phyloP scores from a whole-genome alignment of 37 sponge, comb jelly and placozoan species.

The Dysidea cf. avara region DNA sequence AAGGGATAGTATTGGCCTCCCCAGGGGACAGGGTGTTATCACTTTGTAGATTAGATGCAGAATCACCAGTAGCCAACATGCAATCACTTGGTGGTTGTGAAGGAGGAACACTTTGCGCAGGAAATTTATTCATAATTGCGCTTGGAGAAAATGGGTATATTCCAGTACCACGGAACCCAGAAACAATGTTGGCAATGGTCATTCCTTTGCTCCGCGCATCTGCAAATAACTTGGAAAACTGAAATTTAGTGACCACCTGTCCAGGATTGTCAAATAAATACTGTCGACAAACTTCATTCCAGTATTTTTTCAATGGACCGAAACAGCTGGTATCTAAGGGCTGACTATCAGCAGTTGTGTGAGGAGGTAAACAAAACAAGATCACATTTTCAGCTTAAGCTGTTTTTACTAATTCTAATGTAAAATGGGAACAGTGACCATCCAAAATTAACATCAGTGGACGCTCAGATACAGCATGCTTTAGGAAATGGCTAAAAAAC shows the following conservation, averaged over 20 bases:
- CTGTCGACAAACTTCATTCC: constrained; percentile 18
- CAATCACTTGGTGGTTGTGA: not conserved
- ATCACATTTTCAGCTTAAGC: constrained; percentile 14
- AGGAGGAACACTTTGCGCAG: too few relatives aligned
- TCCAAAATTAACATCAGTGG: constrained; percentile 33
- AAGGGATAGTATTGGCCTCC: too few relatives aligned
- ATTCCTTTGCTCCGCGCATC: too few relatives aligned
- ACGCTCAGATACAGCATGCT: constrained; percentile 12
- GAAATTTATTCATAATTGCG: too few relatives aligned
- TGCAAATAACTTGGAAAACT: not conserved
- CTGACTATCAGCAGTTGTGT: constrained; percentile 31
- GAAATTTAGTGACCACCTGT: constrained; percentile 17
- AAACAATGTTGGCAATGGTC: too few relatives aligned
- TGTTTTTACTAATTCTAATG: constrained; percentile 7
- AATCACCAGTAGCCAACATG: not conserved
- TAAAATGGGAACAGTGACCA: constrained; percentile 45
- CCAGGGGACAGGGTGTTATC: too few relatives aligned
- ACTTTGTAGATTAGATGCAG: not conserved
- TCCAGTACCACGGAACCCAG: too few relatives aligned
- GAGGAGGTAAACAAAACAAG: constrained; percentile 38
- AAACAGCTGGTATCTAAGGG: constrained; percentile 33
- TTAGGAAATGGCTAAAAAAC: constrained; percentile 38
- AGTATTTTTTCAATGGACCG: constrained; percentile 22
- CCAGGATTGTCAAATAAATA: constrained; percentile 25
- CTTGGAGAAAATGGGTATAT: too few relatives aligned